Base-by-base conservation (phyloP, 2,888 invertebrate genomes). In the Allacma fusca region DNA sequence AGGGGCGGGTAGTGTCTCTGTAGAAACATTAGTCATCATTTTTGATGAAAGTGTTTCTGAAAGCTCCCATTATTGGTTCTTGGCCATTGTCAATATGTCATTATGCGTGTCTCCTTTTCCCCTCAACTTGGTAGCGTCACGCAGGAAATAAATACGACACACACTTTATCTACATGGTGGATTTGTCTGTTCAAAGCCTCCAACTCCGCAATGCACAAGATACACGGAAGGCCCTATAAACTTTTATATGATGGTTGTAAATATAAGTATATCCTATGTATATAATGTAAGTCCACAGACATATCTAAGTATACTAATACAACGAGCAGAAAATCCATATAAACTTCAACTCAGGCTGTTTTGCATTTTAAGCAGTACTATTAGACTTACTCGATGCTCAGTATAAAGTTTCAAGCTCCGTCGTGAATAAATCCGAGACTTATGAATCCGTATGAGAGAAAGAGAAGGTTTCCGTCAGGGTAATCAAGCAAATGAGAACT, bases 11-110 rank as follows among this genome's bases (percentile, higher is more conserved):
- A 57, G 26, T 16, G 50, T 26, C 57, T 44, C 16, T n/a, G 16
- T 64, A 40, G 68, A 75, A 67, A 75, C 67, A 75, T 75, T 75
- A 75, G 67, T 75, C 75, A 75, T 75, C 75, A 75, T 75, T 75
- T 75, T 75, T 75, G 50, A 74, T 71, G 71, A 71, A 70, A 70
- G 69, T 70, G 70, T 70, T 70, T 70, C 50, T 70, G 70, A 70
- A 71, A 71, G 71, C 71, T 70, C 24, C 57, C 71, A 59, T 59
- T 59, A 71, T 71, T 71, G 71, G 71, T 71, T 71, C 71, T 70
- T 70, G 70, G 70, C 50, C 50, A 70, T 70, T 70, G 70, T 70
- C 44, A 70, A 70, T 70, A 70, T 70, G 70, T 70, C 70, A 70
- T 70, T 70, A 70, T 70, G 70, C 50, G 50, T 44, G 70, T 69